These are phyloP conservation scores for Acronicta leporina DNA, from an alignment of 2,888 invertebrate genomes.

Conservation along the genomic window DNA sequence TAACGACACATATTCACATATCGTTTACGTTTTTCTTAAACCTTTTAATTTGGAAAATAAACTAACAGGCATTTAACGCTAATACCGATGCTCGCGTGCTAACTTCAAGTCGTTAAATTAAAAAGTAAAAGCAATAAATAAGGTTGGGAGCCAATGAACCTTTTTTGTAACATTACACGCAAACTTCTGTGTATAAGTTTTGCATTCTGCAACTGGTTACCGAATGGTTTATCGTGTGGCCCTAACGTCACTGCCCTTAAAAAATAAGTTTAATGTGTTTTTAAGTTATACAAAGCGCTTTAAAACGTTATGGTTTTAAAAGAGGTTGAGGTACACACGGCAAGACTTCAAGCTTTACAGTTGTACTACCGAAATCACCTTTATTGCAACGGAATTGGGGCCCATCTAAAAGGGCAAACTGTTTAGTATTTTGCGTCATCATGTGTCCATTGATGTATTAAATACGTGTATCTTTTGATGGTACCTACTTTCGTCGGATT, in stretches of 20 bases:
- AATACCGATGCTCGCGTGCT: slow-evolving; percentile 69
- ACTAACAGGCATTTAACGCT: slow-evolving; percentile 51
- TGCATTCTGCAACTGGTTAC: slow-evolving; percentile 60
- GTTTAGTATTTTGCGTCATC: no score
- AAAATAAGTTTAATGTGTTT: neutral
- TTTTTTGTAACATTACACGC: slow-evolving; percentile 66
- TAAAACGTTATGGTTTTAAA: no score
- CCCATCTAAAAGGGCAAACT: no score
- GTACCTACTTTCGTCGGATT: no score
- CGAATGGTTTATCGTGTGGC: slow-evolving; percentile 45
- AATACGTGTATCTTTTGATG: no score
- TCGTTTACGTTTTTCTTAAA: slow-evolving; percentile 36
- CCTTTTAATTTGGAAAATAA: slow-evolving; percentile 49
- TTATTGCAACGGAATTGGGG: no score
- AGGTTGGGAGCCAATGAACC: slow-evolving; percentile 69
- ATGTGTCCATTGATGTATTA: no score
- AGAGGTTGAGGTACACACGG: no score
- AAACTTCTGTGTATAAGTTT: slow-evolving; percentile 55
- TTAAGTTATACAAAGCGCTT: neutral
- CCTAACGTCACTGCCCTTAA: slow-evolving; percentile 42
- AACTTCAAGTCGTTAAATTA: slow-evolving; percentile 68
- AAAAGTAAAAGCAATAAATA: slow-evolving; percentile 77
- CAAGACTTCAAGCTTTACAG: no score
- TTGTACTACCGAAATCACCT: no score
- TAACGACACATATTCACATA: slow-evolving; percentile 43